Conservation (phyloP, 2,113 vertebrate species). For the Struthio camelus region DNA sequence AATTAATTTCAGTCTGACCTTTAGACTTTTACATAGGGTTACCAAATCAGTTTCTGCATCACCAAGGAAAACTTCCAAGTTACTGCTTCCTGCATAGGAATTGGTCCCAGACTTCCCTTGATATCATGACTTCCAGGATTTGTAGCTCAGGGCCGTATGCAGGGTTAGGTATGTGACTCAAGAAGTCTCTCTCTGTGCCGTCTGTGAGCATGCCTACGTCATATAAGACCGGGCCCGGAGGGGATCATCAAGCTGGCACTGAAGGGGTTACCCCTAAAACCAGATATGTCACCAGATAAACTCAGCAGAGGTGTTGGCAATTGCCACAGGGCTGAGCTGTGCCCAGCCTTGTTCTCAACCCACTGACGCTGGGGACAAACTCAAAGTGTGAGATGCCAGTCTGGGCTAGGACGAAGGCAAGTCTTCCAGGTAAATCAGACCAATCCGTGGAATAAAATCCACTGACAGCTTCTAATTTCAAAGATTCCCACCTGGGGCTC, state of each 20-base stretch:
- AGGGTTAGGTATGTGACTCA: neutral
- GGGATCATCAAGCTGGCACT: too few species aligned
- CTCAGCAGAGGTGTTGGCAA: neutral
- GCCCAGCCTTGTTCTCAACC: neutral
- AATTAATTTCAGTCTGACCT: neutral
- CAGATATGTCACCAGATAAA: fast-evolving
- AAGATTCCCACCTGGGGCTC: neutral
- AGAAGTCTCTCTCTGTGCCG: too few species aligned
- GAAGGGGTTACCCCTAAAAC: too few species aligned
- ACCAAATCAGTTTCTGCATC: neutral
- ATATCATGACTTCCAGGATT: neutral
- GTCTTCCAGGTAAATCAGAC: neutral
- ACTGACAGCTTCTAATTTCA: neutral
- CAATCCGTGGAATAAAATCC: neutral
- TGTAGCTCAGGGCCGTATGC: neutral
- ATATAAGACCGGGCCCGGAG: too few species aligned
- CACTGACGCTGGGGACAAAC: neutral
- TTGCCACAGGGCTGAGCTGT: neutral
- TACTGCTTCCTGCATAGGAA: neutral
- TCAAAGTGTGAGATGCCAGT: neutral
- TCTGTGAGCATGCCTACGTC: too few species aligned
- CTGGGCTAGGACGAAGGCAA: neutral
- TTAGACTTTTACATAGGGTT: neutral
- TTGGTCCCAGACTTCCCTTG: neutral
- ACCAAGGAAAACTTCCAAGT: neutral